phyloP scores from a whole-genome alignment of 2,113 vertebrate genomes.

The Centropus bengalensis region DNA sequence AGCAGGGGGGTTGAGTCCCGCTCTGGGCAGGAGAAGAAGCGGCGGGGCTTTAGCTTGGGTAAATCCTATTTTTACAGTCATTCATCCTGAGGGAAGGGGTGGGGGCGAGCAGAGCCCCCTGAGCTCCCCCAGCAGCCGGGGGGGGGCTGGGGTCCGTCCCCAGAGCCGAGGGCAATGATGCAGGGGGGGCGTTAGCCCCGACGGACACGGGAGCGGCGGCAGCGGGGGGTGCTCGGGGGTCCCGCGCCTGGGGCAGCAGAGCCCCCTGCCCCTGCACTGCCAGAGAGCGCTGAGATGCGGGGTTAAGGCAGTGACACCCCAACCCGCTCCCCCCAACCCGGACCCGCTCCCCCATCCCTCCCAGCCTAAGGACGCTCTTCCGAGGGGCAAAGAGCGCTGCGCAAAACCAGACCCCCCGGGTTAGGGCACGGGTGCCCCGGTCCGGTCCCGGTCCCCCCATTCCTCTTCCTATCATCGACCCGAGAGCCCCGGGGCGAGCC shows the following conservation, averaged over 20 bases:
- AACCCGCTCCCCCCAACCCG: background rate
- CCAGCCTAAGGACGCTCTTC: background rate
- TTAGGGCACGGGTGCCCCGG: too few species aligned
- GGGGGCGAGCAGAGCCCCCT: background rate
- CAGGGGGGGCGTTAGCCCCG: background rate
- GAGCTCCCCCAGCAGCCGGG: fast-evolving
- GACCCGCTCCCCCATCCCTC: too few species aligned
- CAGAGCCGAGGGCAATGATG: slow-evolving; percentile 50
- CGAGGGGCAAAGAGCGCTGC: fast-evolving
- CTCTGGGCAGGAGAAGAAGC: fast-evolving
- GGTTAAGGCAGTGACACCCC: too few species aligned
- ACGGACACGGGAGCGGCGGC: background rate
- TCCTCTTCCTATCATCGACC: too few species aligned
- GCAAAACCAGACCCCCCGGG: background rate
- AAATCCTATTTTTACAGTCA: background rate
- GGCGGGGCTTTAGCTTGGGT: fast-evolving
- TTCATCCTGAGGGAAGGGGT: background rate
- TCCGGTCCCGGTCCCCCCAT: too few species aligned
- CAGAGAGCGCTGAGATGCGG: background rate
- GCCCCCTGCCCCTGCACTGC: fast-evolving
- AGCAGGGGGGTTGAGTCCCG: background rate
- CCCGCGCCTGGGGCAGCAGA: background rate
- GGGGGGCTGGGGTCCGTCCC: background rate
- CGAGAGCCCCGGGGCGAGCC: too few species aligned
- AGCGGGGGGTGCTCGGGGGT: too few species aligned